Conservation (phyloP, 2,888 invertebrate species). For the Seladonia tumulorum region DNA sequence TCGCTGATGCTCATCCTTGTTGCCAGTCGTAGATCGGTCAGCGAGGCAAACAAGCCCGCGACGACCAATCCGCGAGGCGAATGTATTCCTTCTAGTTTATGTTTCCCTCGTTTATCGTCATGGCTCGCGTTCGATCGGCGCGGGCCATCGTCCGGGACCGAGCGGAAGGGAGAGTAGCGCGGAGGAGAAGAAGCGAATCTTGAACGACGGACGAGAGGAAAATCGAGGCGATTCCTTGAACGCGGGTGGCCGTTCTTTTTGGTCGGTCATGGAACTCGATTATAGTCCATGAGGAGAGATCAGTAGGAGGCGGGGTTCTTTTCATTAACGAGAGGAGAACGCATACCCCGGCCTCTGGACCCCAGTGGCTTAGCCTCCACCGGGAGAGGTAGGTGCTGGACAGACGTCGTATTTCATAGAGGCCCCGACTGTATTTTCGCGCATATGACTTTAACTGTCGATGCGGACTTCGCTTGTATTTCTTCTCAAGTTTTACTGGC, state of each 20-base stretch:
- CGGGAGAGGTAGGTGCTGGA: slow-evolving; percentile 56
- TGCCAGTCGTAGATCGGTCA: neutral
- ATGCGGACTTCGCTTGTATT: slow-evolving; percentile 80
- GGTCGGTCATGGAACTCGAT: slow-evolving; percentile 45
- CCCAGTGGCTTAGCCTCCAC: slow-evolving; percentile 53
- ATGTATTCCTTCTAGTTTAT: slow-evolving; percentile 5
- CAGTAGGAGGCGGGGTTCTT: slow-evolving; percentile 58
- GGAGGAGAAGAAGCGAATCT: neutral
- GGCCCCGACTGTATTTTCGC: slow-evolving; percentile 80
- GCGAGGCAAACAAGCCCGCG: slow-evolving; percentile 18
- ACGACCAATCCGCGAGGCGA: slow-evolving; percentile 7
- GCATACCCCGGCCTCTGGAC: slow-evolving; percentile 59
- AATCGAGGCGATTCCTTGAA: slow-evolving; percentile 44
- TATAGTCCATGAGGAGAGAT: slow-evolving; percentile 47
- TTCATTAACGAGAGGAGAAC: slow-evolving; percentile 75
- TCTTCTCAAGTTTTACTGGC: slow-evolving; percentile 80
- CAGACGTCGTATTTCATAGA: slow-evolving; percentile 80
- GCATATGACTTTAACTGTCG: slow-evolving; percentile 83
- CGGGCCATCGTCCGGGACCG: neutral
- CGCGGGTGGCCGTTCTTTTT: slow-evolving; percentile 37
- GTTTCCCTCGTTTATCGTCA: slow-evolving; percentile 10
- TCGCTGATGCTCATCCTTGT: neutral
- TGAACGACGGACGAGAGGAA: neutral
- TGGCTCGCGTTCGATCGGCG: neutral
- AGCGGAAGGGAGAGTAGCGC: neutral